Conservation (phyloP, 2,113 vertebrate species). For the Turdus rufiventris region DNA sequence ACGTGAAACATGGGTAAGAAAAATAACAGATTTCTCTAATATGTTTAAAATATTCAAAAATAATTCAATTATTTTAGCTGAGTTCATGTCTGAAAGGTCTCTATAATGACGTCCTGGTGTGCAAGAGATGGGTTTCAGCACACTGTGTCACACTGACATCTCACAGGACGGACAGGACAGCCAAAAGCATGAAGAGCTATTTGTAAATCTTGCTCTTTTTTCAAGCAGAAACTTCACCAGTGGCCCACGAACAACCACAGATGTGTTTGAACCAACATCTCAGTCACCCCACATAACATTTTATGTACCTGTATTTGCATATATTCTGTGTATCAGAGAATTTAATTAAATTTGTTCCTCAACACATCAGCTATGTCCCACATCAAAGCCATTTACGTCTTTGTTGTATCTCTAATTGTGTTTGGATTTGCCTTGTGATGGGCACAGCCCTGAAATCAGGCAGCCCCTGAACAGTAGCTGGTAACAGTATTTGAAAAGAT, state of each 20-base stretch:
- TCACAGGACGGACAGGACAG: neutral
- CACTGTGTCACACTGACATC: neutral
- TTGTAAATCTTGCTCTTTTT: neutral
- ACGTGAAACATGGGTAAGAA: neutral
- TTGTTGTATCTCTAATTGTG: neutral
- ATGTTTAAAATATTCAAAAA: neutral
- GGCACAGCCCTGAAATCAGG: neutral
- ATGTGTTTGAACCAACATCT: neutral
- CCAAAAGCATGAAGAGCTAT: neutral
- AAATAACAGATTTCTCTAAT: neutral
- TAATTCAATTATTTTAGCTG: neutral
- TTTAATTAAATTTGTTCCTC: neutral
- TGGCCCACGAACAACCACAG: neutral
- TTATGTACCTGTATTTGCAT: neutral
- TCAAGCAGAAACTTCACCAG: neutral
- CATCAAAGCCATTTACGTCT: neutral
- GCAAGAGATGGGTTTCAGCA: neutral
- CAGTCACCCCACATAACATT: neutral
- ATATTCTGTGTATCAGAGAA: neutral
- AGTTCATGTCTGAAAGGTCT: neutral
- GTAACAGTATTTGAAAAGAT: constrained; percentile 1
- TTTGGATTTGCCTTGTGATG: neutral
- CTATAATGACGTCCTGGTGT: neutral
- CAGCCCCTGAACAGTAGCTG: neutral
- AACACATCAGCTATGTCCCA: neutral